Base-by-base conservation (phyloP, 2,797 vertebrate genomes). In the Pangasius krempfi region DNA sequence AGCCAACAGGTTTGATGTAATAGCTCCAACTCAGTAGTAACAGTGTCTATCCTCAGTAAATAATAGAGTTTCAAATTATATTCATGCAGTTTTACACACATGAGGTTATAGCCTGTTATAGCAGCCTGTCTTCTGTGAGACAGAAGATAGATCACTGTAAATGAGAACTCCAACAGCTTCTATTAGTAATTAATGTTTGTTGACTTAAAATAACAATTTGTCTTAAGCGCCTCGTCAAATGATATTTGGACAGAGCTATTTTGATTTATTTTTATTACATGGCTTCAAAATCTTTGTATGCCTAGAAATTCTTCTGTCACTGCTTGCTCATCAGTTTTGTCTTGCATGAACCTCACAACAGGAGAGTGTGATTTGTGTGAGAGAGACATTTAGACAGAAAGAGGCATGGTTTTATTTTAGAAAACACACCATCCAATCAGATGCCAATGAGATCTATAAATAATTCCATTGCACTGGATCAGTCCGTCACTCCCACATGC, bases 341-440 rank as follows among this genome's bases (percentile, higher is more conserved):
- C 72, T 91, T 95, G 92, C 95, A 94, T 94, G 92, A 93, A 92
- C 89, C 87, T 82, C 72, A 64, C 33, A 70, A 52, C 84, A 68
- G 58, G 50, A 16, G 73, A 6, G 47, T 40, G 30, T 27, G 82
- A 16, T 73, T 47, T 64, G 27, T n/a, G 72, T 60, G 82, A 47
- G 30, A 85, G 40, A 64, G 37, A 47, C 8, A 47, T 18, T 9
- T 44, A 54, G 33, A 40, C 76, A 72, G 20, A 58, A 25, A 75
- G 87, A 22, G 10, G 86, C 90, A 92, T n/a, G 6, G 88, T 89
- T 91, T 94, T 94, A 95, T 93, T 95, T 95, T 95, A 95, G 94
- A 92, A 84, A 14, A 91, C 87, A 87, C 54, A 90, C 92, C 93
- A 92, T 93, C 92, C 93, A 88, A 91, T 91, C 88, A 25, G 87